Conservation (phyloP, 2,113 vertebrate species). For the Xyrauchen texanus region DNA sequence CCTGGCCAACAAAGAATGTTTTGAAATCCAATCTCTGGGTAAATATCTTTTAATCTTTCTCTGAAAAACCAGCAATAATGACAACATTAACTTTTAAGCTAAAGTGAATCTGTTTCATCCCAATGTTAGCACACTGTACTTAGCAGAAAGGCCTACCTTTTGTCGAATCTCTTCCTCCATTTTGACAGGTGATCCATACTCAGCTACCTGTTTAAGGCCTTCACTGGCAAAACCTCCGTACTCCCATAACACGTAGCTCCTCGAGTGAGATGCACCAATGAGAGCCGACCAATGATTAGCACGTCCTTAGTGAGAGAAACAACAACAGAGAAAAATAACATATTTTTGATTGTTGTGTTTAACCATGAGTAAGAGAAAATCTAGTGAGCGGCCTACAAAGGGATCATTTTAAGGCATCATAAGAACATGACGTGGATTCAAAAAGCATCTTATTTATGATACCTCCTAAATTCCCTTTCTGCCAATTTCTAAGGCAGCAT, state of each 20-base stretch:
- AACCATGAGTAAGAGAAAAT: neutral
- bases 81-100: neutral
- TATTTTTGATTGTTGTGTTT: neutral
- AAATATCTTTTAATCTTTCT: neutral
- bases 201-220: constrained; percentile 92
- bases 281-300: constrained; percentile 98
- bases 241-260: constrained; percentile 91
- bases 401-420: no score
- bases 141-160: constrained; percentile 77
- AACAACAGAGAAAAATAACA: neutral
- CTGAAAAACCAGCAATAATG: neutral
- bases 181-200: constrained; percentile 93
- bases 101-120: neutral
- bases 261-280: constrained; percentile 93
- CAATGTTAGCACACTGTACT: neutral
- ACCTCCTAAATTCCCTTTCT: no score
- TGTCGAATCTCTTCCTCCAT: constrained; percentile 98
- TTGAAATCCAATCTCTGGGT: neutral
- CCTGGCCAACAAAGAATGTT: neutral
- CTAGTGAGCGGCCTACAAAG: no score
- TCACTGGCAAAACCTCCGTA: constrained; percentile 92
- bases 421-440: no score
- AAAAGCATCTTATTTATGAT: no score
- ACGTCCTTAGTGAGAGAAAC: constrained; percentile 73
- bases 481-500: no score